These are phyloP conservation scores for Rhinichthys klamathensis DNA, from an alignment of 2,113 vertebrate genomes.

Conservation along the genomic window DNA sequence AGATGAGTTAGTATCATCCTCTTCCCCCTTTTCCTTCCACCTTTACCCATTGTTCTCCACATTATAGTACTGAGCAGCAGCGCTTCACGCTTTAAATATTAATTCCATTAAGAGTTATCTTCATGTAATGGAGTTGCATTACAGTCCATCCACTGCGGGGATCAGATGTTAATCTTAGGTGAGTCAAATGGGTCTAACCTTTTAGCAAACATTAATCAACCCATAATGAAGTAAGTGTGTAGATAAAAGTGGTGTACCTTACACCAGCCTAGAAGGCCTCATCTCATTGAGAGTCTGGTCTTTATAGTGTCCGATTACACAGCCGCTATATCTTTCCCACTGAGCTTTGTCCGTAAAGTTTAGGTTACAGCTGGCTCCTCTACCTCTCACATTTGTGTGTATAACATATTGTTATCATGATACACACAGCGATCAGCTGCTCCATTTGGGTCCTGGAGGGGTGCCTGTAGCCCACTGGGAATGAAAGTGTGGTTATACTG, in stretches of 20 bases:
- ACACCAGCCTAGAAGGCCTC: conserved; percentile 54
- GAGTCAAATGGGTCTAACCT: conserved; percentile 33
- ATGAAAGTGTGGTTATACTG: conserved; percentile 22
- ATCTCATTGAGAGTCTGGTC: conserved; percentile 61
- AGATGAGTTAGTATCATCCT: not conserved
- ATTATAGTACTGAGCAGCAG: conserved; percentile 2
- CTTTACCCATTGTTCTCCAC: not conserved
- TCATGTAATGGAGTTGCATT: conserved; percentile 34
- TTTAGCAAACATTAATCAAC: conserved; percentile 45
- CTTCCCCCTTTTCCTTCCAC: not conserved
- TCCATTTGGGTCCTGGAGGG: conserved; percentile 20
- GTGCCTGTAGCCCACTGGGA: conserved; percentile 17
- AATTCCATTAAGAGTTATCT: conserved; percentile 21
- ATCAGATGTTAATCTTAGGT: conserved; percentile 9
- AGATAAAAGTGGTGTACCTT: conserved; percentile 44
- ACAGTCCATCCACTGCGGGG: not conserved
- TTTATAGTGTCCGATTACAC: conserved; percentile 73
- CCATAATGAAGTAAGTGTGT: conserved; percentile 48
- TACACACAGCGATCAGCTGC: conserved; percentile 27
- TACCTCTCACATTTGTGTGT: not conserved
- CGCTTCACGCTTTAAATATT: conserved; percentile 28
- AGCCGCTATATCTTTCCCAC: conserved; percentile 59
- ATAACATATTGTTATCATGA: conserved; percentile 3
- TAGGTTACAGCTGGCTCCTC: conserved; percentile 65
- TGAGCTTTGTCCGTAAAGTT: conserved; percentile 67